These are phyloP conservation scores for Spea bombifrons DNA, from an alignment of 2,113 vertebrate genomes.

Conservation along the genomic window DNA sequence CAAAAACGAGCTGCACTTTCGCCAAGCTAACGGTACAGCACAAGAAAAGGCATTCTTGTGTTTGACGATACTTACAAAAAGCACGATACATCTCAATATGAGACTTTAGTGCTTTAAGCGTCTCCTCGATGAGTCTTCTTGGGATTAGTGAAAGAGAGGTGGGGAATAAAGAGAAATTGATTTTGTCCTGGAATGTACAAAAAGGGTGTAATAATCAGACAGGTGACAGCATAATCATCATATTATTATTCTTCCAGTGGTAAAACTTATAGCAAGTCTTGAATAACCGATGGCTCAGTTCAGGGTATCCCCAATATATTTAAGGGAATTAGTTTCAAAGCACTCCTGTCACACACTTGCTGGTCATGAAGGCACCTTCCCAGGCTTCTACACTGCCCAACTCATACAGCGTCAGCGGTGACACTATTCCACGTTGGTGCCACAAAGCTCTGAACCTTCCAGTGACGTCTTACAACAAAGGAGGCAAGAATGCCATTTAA, in stretches of 20 bases:
- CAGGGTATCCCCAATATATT: slow-evolving; percentile 62
- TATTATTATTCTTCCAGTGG: slow-evolving; percentile 53
- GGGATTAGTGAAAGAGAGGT: slow-evolving; percentile 63
- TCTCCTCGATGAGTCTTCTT: slow-evolving; percentile 56
- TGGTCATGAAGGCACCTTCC: slow-evolving; percentile 46
- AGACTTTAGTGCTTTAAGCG: slow-evolving; percentile 70
- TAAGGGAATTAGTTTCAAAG: slow-evolving; percentile 55
- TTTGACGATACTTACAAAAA: slow-evolving; percentile 55
- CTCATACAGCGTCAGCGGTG: slow-evolving; percentile 53
- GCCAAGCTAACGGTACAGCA: slow-evolving; percentile 61
- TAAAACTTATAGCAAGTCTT: slow-evolving; percentile 67
- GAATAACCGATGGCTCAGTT: slow-evolving; percentile 67
- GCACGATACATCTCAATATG: slow-evolving; percentile 75
- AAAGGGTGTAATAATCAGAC: slow-evolving; percentile 56
- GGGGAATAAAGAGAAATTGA: slow-evolving; percentile 59
- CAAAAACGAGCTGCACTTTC: slow-evolving; percentile 18
- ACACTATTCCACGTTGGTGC: slow-evolving; percentile 8
- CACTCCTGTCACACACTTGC: slow-evolving; percentile 56
- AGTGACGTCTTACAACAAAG: slow-evolving; percentile 56
- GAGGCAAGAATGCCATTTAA: slow-evolving; percentile 55
- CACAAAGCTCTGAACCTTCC: slow-evolving; percentile 33
- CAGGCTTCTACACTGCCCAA: slow-evolving; percentile 55
- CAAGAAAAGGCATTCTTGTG: slow-evolving; percentile 65
- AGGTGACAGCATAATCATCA: slow-evolving; percentile 63
- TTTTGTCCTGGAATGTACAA: slow-evolving; percentile 74